Evolutionary conservation across 2,888 invertebrate genomes (phyloP), one percentile per base, ranked within the genome.

Genomic region (Copidosoma aretas): DNA sequence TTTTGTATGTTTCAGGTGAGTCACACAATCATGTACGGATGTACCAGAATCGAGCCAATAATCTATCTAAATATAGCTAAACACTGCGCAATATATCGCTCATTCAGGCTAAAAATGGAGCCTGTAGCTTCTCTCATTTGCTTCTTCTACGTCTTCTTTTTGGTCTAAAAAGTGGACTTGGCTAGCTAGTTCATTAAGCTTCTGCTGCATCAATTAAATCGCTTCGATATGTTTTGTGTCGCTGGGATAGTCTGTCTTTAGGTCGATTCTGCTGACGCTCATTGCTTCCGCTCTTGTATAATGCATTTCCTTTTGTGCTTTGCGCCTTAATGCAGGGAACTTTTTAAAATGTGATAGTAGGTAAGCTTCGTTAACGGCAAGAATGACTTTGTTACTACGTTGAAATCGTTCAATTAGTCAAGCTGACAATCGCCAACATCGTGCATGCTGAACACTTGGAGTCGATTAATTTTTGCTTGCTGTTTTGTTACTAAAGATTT

Each of bases 1-100:
- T 57, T 63, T 68, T 62, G 67, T 73, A 59, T 74, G 72, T 74
- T 74, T 63, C 68, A 74, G 74, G 74, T 74, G 74, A 74, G 74
- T 71, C 60, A 53, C 39, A 24, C 43, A 15, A 5, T 49, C 17
- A 15, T n/a, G 43, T 25, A 32, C 54, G 49, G 53, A 15, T 21
- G n/a, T 56, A 52, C 60, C 43, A 52, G 22, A 5, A 53, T 46
- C 59, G 51, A 60, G 67, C 58, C 46, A 60, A 64, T 64, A 60
- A 67, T 62, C 63, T 43, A 64, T 67, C 49, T 22, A 63, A 64
- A 61, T 49, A 53, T 52, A 67, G 54, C 60, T 15, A 22, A 17
- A 3, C 43, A 12, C 3, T 19, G 24, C 52, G 67, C 64, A 59
- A 67, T 71, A 64, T 49, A 67, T 67, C 32, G 39, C 41, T 61